Conservation (phyloP, 1,140 invertebrate species). For the Brachystomella parvula region DNA sequence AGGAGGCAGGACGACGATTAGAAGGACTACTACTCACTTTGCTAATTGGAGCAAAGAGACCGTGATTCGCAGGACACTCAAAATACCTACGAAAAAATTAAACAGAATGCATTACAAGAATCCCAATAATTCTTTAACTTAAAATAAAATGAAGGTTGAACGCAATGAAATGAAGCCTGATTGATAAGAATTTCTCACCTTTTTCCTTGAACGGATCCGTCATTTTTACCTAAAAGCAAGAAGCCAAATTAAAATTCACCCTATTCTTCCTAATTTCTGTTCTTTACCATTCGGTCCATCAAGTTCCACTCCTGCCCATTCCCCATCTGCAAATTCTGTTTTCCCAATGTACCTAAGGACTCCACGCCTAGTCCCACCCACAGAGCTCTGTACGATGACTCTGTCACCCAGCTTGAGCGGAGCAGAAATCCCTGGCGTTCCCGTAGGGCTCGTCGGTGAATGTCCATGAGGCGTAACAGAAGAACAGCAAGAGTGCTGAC, state of each 20-base stretch:
- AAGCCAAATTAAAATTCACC: too few relatives aligned
- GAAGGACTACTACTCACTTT: constrained; percentile 76
- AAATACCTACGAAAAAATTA: constrained; percentile 73
- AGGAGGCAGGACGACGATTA: constrained; percentile 53
- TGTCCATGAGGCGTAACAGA: too few relatives aligned
- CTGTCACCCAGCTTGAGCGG: constrained; percentile 58
- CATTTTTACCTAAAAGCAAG: too few relatives aligned
- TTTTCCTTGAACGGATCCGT: constrained; percentile 76
- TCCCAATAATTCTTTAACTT: constrained; percentile 37
- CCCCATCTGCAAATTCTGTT: constrained; percentile 76
- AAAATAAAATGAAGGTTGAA: too few relatives aligned
- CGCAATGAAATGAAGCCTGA: too few relatives aligned
- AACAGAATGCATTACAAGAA: neutral
- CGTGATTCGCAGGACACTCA: constrained; percentile 78
- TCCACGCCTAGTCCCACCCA: constrained; percentile 82
- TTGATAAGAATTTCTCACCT: too few relatives aligned
- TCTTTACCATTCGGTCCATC: constrained; percentile 83
- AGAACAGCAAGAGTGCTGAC: too few relatives aligned
- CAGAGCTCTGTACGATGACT: constrained; percentile 77
- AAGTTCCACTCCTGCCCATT: constrained; percentile 84
- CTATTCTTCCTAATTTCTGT: too few relatives aligned
- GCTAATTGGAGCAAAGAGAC: constrained; percentile 80
- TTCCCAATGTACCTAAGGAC: constrained; percentile 59
- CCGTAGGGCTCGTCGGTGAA: constrained; percentile 9
- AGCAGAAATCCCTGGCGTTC: constrained; percentile 21